These are phyloP conservation scores for Ruditapes philippinarum DNA, from an alignment of 1,140 invertebrate species.

Conservation along the genomic window DNA sequence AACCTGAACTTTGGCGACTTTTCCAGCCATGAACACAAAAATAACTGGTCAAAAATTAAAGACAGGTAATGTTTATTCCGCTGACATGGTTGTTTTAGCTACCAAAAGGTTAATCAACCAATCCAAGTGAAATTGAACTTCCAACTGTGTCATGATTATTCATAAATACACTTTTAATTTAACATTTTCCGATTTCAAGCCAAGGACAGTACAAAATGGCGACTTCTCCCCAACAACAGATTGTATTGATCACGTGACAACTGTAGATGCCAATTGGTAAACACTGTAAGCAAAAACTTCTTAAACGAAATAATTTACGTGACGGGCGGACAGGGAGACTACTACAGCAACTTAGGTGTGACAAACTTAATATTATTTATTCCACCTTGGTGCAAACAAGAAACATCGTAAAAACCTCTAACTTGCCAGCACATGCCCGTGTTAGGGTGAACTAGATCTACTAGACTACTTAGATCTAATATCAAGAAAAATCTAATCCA, in stretches of 20 bases:
- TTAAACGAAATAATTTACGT: conserved; percentile 11
- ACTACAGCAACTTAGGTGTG: background rate
- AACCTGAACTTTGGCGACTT: conserved; percentile 83
- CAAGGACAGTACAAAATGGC: conserved; percentile 80
- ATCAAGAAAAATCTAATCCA: no score
- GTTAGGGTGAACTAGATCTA: no score
- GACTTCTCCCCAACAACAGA: conserved; percentile 85
- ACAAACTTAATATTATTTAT: background rate
- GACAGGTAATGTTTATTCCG: conserved; percentile 42
- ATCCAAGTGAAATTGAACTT: conserved; percentile 32
- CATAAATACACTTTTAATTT: background rate
- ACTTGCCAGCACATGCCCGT: no score
- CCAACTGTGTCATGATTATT: conserved; percentile 52
- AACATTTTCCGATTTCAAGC: conserved; percentile 23
- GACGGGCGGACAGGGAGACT: background rate
- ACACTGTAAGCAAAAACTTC: background rate
- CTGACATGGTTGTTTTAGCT: background rate
- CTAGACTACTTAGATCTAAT: no score
- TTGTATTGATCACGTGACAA: conserved; percentile 85
- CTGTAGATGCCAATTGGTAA: conserved; percentile 61
- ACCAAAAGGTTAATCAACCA: background rate
- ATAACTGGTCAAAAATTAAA: conserved; percentile 21
- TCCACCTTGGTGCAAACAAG: background rate
- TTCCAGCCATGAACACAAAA: conserved; percentile 76
- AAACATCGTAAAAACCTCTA: no score